Base-by-base conservation (phyloP, 1,140 invertebrate genomes). In the Arion vulgaris region DNA sequence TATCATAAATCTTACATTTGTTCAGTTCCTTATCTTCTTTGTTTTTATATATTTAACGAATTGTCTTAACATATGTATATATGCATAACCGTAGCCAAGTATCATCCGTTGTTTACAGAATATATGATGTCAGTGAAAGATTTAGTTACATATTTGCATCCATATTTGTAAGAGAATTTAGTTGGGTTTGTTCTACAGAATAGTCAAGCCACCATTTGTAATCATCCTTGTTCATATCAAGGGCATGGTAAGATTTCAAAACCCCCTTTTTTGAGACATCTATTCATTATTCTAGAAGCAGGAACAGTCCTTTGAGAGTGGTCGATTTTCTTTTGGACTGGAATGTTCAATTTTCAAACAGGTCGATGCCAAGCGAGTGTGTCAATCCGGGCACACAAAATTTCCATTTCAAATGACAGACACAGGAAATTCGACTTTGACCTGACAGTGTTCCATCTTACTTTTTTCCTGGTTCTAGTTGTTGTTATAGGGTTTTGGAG, bases 331-430 rank as follows among this genome's bases (percentile, higher is more conserved):
- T 28, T 66, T 66, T 28, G 62, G 28, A 11, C 28, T 32, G n/a
- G 62, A 28, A 66, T 5, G n/a, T 23, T 66, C 62, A 66, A 32
- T 66, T 66, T 66, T 66, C 62, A 66, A 32, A 66, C 62, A 66
- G 62, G 28, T 66, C 62, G 62, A 66, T 66, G 28, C 62, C 28
- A 32, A 66, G n/a, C n/a, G 62, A 66, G 62, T 32, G 2, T n/a
- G 62, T 32, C 62, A 66, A 66, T 66, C 62, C n/a, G 1, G 11
- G n/a, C 62, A 66, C 62, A 66, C 62, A 28, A 66, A 34, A 66
- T 7, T 32, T 66, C 62, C 62, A 66, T 66, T 28, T 66, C n/a
- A 17, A 66, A 28, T 32, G 28, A 66, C 32, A 32, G 62, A 66
- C n/a, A 66, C 62, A 66, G 62, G 62, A 66, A 66, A 66, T 32